Conservation (phyloP, 2,888 invertebrate genomes). For the Itoplectis maculator region DNA sequence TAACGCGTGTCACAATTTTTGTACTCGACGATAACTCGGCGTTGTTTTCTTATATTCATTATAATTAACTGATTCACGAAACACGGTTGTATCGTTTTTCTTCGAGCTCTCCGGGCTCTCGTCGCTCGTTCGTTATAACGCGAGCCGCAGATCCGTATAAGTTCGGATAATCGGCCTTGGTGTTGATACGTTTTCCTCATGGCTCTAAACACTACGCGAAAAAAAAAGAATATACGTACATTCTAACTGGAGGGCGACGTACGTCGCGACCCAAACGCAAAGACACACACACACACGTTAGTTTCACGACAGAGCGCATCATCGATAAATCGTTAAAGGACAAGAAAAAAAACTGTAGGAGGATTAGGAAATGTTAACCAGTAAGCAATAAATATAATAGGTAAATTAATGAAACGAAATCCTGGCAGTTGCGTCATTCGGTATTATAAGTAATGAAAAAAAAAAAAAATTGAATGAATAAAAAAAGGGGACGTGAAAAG, state of each 20-base stretch:
- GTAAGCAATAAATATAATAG: slow-evolving; percentile 65
- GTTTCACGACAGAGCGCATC: slow-evolving; percentile 27
- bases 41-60: slow-evolving; percentile 25
- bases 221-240: slow-evolving; percentile 4
- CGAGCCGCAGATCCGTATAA: slow-evolving; percentile 45
- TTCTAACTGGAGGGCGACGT: not conserved
- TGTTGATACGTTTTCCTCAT: slow-evolving; percentile 49
- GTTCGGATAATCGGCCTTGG: slow-evolving; percentile 59
- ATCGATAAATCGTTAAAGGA: slow-evolving; percentile 39
- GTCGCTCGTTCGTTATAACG: slow-evolving; percentile 22
- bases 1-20: slow-evolving; percentile 52
- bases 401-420: slow-evolving; percentile 57
- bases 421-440: slow-evolving; percentile 52
- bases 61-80: slow-evolving; percentile 26
- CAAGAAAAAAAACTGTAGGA: slow-evolving; percentile 34
- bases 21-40: slow-evolving; percentile 41
- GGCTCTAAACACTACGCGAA: slow-evolving; percentile 53
- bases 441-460: slow-evolving; percentile 49
- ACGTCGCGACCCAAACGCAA: not conserved
- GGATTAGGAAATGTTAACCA: slow-evolving; percentile 60
- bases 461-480: slow-evolving; percentile 32
- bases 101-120: slow-evolving; percentile 14
- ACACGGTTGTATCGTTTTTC: slow-evolving; percentile 6
- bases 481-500: slow-evolving; percentile 31
- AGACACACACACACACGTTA: slow-evolving; percentile 9